phyloP scores from a whole-genome alignment of 2,113 vertebrate species.

The Oryzias melastigma region DNA sequence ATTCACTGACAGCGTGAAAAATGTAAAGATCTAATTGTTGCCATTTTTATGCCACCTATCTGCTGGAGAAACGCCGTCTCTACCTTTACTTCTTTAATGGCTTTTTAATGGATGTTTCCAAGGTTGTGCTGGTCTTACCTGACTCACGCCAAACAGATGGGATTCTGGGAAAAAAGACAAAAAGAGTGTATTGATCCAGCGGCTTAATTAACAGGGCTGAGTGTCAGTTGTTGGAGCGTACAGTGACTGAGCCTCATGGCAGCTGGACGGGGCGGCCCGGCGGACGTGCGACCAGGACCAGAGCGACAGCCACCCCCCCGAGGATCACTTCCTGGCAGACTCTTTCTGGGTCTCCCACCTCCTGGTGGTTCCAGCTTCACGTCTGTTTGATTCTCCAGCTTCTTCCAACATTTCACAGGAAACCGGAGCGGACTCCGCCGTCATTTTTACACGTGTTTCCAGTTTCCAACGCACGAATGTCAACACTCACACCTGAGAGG shows the following conservation, averaged over 20 bases:
- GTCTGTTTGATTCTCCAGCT: conserved; percentile 15
- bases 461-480: conserved; percentile 6
- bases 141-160: conserved; percentile 59
- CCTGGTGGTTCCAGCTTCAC: conserved; percentile 1
- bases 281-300: conserved; percentile 15
- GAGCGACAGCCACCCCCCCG: conserved; percentile 23
- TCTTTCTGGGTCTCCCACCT: conserved; percentile 13
- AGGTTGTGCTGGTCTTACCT: conserved; percentile 53
- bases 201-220: conserved; percentile 71
- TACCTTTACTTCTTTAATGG: conserved; percentile 45
- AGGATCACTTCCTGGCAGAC: conserved; percentile 25
- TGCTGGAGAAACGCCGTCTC: not conserved
- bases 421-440: not conserved
- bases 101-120: conserved; percentile 60
- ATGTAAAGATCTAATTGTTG: not conserved
- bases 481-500: conserved; percentile 41
- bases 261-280: conserved; percentile 22
- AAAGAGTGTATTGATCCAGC: conserved; percentile 69
- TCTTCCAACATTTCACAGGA: not conserved
- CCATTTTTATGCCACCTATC: too few species aligned
- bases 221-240: conserved; percentile 44
- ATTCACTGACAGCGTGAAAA: not conserved
- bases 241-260: conserved; percentile 41
- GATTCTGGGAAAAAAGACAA: conserved; percentile 55
- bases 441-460: not conserved